phyloP scores from a whole-genome alignment of 2,888 invertebrate genomes.

The Rutpela maculata region DNA sequence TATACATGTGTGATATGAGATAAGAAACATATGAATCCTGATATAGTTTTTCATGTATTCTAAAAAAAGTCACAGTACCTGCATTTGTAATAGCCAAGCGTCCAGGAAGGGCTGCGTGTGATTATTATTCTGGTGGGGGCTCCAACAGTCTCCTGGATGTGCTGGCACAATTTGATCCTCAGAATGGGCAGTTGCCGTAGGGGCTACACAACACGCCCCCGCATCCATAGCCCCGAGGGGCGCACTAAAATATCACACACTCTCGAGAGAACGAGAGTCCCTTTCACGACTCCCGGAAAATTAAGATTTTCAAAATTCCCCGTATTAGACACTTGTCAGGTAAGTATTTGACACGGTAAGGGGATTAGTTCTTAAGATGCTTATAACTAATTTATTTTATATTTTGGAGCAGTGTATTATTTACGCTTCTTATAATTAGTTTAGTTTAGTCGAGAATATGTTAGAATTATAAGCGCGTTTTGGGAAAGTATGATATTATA shows the following conservation, averaged over 20 bases:
- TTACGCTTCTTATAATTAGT: neutral
- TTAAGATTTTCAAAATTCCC: neutral
- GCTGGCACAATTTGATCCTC: slow-evolving; percentile 72
- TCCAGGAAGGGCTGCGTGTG: slow-evolving; percentile 71
- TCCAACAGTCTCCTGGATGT: slow-evolving; percentile 73
- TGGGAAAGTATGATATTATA: neutral
- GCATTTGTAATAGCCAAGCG: slow-evolving; percentile 72
- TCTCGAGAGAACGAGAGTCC: slow-evolving; percentile 52
- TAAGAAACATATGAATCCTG: neutral
- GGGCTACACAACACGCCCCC: slow-evolving; percentile 72
- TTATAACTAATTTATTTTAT: neutral
- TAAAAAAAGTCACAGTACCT: slow-evolving; percentile 59
- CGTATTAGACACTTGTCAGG: neutral
- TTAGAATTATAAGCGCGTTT: neutral
- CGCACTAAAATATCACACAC: slow-evolving; percentile 56
- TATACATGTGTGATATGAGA: neutral
- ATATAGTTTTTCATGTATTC: neutral
- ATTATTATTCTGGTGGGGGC: slow-evolving; percentile 67
- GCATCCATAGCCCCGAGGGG: slow-evolving; percentile 71
- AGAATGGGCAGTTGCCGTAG: slow-evolving; percentile 70
- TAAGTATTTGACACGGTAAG: neutral
- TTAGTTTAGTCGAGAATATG: too few species aligned
- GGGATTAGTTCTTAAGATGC: neutral
- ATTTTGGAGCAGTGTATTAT: too few species aligned
- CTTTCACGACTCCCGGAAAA: slow-evolving; percentile 33